Conservation (phyloP, 2,888 invertebrate genomes). For the Microdon myrmicae region DNA sequence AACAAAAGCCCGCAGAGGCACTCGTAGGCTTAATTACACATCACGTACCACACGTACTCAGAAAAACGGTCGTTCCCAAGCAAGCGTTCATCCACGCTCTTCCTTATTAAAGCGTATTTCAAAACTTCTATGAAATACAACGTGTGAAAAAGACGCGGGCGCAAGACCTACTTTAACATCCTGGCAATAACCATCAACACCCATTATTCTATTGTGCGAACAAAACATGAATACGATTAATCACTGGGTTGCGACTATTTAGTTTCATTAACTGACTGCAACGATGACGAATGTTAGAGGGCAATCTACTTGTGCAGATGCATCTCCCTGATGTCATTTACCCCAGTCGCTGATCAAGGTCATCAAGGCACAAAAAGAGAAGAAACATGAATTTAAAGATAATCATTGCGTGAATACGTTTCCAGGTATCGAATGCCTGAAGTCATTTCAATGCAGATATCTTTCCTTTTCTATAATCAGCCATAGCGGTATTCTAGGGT, state of each 20-base stretch:
- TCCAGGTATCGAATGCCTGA: too few species aligned
- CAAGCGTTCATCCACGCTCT: too few species aligned
- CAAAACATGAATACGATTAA: constrained; percentile 19
- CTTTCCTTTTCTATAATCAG: constrained; percentile 16
- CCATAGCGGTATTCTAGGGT: constrained; percentile 15
- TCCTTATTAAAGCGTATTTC: constrained; percentile 16
- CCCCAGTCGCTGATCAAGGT: constrained; percentile 21
- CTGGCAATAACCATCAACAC: too few species aligned
- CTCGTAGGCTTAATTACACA: too few species aligned
- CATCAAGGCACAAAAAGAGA: too few species aligned
- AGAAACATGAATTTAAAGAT: constrained; percentile 5
- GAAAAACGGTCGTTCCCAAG: too few species aligned
- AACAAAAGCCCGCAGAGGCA: too few species aligned
- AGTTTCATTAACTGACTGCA: constrained; percentile 14
- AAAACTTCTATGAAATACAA: constrained; percentile 24
- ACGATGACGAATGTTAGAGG: constrained; percentile 26
- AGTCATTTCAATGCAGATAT: too few species aligned
- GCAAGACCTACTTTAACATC: constrained; percentile 9
- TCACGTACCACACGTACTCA: too few species aligned
- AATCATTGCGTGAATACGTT: too few species aligned
- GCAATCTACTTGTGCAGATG: constrained; percentile 9
- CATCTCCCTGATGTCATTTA: constrained; percentile 15
- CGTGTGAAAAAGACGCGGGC: constrained; percentile 45
- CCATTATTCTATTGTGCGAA: constrained; percentile 30
- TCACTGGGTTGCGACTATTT: constrained; percentile 20